Conservation (phyloP, 1,140 invertebrate species). For the Drosophila aff. region DNA sequence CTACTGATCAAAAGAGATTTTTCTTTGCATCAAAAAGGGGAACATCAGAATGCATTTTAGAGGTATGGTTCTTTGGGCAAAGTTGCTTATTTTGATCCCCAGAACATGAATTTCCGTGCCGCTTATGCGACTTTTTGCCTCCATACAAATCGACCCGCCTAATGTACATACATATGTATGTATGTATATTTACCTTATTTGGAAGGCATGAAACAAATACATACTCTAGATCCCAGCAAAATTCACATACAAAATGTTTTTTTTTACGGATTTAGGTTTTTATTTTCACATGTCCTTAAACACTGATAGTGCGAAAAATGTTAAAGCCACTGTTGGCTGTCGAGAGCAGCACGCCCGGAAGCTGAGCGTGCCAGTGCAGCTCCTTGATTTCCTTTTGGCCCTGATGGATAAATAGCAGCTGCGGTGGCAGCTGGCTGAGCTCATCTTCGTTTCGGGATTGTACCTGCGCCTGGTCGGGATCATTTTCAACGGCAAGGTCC, state of each 20-base stretch:
- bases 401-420: conserved; percentile 99
- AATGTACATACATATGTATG: too few species aligned
- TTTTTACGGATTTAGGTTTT: not conserved
- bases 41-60: too few species aligned
- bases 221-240: not conserved
- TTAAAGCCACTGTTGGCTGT: conserved; percentile 98
- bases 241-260: not conserved
- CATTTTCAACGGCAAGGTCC: conserved; percentile 97
- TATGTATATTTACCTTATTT: too few species aligned
- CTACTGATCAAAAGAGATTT: too few species aligned
- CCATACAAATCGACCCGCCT: too few species aligned
- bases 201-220: too few species aligned
- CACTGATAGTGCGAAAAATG: conserved; percentile 99
- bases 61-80: too few species aligned
- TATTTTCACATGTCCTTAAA: conserved; percentile 86
- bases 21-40: too few species aligned
- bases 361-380: conserved; percentile 98
- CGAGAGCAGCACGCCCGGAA: conserved; percentile 96
- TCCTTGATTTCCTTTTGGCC: conserved; percentile 99
- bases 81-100: too few species aligned
- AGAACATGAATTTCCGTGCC: too few species aligned
- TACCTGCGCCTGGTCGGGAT: conserved; percentile 88
- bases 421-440: conserved; percentile 93
- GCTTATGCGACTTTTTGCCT: too few species aligned
- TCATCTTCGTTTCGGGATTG: conserved; percentile 71